Conservation (phyloP, 2,797 vertebrate genomes). For the Dromococcyx pavoninus region DNA sequence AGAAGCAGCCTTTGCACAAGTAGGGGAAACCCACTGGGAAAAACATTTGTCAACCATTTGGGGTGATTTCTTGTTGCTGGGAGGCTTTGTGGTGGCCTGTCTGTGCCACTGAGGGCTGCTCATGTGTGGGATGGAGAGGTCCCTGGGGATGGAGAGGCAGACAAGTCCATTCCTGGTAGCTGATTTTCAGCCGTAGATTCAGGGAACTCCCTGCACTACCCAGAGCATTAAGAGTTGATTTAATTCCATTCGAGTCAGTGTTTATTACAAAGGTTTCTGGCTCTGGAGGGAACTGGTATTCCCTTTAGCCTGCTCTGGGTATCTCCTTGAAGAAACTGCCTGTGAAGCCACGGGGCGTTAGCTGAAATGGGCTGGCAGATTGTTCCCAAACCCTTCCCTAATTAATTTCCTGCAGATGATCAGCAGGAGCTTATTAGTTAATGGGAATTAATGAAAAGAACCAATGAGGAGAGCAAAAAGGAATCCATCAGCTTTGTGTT, state of each 20-base stretch:
- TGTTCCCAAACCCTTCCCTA: background rate
- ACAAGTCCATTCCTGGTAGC: background rate
- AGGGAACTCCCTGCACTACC: background rate
- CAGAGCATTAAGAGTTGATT: background rate
- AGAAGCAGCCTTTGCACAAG: background rate
- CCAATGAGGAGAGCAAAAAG: background rate
- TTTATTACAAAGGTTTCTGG: background rate
- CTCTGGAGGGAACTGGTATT: background rate
- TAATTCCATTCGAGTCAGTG: background rate
- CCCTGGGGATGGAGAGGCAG: background rate
- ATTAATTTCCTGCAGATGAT: background rate
- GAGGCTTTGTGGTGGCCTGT: background rate
- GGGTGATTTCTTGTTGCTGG: background rate
- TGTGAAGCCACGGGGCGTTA: rapidly evolving
- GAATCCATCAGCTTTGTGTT: background rate
- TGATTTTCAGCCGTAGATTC: background rate
- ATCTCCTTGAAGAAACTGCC: background rate
- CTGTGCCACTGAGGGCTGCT: background rate
- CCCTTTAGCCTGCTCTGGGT: background rate
- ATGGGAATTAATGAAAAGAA: background rate
- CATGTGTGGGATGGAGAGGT: rapidly evolving
- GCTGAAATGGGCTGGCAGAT: background rate
- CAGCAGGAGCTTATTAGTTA: background rate
- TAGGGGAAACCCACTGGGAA: background rate
- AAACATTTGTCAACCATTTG: background rate